A percentile compares a stretch with the other conserved stretches of the same genome.
These are phyloP conservation scores for Otus scops DNA, from an alignment of 2,797 vertebrate species.

Conservation along the genomic window DNA sequence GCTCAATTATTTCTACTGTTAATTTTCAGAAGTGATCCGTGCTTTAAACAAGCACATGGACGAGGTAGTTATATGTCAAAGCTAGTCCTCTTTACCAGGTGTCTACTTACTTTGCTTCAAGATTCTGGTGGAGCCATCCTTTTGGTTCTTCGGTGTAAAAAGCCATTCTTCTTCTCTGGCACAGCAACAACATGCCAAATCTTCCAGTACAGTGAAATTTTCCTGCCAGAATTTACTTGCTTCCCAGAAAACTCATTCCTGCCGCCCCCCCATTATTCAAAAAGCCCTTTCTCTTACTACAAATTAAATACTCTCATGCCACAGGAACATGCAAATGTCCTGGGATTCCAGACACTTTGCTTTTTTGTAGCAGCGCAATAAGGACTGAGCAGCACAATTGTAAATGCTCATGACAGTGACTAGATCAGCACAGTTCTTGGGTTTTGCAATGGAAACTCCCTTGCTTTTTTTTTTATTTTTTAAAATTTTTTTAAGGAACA, in stretches of 20 bases:
- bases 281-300: background rate
- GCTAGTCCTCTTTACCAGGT: background rate
- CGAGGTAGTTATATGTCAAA: background rate
- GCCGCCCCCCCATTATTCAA: background rate
- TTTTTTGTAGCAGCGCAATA: accelerated
- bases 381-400: background rate
- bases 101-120: background rate
- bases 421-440: no score
- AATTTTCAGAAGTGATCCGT: background rate
- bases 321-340: background rate
- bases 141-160: background rate
- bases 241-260: background rate
- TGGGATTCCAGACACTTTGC: background rate
- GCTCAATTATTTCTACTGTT: background rate
- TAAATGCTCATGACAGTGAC: accelerated
- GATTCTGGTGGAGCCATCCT: background rate
- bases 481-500: background rate
- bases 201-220: background rate
- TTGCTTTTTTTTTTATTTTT: accelerated
- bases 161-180: background rate
- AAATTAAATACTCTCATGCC: background rate
- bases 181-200: background rate
- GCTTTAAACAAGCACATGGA: background rate
- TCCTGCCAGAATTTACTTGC: background rate
- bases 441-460: background rate